Evolutionary conservation across 2,113 vertebrate genomes (phyloP).

Genomic region (Ceyx melanurus): DNA sequence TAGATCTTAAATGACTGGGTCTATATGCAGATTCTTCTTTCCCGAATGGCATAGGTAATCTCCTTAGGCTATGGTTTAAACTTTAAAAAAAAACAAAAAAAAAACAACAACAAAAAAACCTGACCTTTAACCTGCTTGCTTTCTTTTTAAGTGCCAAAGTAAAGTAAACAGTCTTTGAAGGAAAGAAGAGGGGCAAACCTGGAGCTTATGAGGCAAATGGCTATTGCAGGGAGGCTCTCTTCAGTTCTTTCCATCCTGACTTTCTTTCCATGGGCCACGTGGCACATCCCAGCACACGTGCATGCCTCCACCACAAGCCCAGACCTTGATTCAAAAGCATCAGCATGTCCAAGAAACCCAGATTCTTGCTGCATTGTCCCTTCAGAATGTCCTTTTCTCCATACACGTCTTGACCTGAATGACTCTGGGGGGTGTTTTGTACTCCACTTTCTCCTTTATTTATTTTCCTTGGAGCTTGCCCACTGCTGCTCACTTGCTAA

Average conservation of each 20-base stretch:
- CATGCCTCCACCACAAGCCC: background rate
- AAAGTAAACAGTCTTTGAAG: background rate
- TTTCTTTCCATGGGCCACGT: background rate
- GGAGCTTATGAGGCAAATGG: background rate
- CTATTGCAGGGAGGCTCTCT: background rate
- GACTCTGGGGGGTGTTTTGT: background rate
- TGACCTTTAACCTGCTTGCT: background rate
- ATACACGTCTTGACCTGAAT: background rate
- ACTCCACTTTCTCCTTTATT: background rate
- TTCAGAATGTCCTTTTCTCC: background rate
- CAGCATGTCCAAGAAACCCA: background rate
- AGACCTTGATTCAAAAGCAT: background rate
- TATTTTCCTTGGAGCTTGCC: background rate
- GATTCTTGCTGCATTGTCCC: background rate
- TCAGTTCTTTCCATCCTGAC: background rate
- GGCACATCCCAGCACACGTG: rapidly evolving
- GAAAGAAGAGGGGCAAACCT: background rate
- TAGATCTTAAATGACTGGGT: background rate
- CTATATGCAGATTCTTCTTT: background rate
- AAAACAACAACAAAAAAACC: background rate
- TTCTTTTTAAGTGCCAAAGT: background rate
- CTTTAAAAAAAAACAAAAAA: background rate
- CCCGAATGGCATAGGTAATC: background rate
- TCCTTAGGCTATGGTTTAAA: background rate
- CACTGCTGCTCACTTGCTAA: background rate